Percentiles rank a stretch among this genome's conserved stretches.
phyloP scores from a whole-genome alignment of 2,113 vertebrate species.

The Salvator merianae region DNA sequence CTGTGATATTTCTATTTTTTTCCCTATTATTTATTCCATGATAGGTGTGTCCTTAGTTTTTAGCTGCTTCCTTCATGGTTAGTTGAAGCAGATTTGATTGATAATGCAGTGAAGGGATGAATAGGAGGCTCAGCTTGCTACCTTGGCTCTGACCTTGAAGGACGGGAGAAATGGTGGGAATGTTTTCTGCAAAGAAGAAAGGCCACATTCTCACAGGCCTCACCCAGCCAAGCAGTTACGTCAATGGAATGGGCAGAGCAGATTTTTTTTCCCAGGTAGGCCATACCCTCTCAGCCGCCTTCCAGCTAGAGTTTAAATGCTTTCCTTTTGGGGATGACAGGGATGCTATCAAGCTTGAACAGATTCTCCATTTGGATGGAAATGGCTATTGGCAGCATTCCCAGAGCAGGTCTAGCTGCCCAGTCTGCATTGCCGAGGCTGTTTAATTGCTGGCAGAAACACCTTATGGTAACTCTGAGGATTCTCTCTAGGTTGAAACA shows the following conservation, averaged over 20 bases:
- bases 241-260: not conserved
- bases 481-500: not conserved
- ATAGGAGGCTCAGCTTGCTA: not conserved
- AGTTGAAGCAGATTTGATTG: not conserved
- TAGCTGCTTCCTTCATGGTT: not conserved
- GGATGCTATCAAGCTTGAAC: not conserved
- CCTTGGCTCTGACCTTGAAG: not conserved
- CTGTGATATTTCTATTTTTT: not conserved
- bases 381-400: not conserved
- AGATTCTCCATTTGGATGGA: conserved; percentile 1
- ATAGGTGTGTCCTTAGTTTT: not conserved
- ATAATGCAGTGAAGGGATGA: not conserved
- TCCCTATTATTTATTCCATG: not conserved
- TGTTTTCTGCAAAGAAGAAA: not conserved
- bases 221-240: not conserved
- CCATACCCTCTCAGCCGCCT: not conserved
- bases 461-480: not conserved
- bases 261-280: not conserved
- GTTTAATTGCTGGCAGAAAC: conserved; percentile 6
- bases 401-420: not conserved
- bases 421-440: not conserved
- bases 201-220: not conserved
- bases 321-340: not conserved
- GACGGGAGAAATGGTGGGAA: not conserved
- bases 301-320: not conserved